Evolutionary conservation across 2,888 invertebrate species (phyloP).

Genomic region (Lutraria lutraria): DNA sequence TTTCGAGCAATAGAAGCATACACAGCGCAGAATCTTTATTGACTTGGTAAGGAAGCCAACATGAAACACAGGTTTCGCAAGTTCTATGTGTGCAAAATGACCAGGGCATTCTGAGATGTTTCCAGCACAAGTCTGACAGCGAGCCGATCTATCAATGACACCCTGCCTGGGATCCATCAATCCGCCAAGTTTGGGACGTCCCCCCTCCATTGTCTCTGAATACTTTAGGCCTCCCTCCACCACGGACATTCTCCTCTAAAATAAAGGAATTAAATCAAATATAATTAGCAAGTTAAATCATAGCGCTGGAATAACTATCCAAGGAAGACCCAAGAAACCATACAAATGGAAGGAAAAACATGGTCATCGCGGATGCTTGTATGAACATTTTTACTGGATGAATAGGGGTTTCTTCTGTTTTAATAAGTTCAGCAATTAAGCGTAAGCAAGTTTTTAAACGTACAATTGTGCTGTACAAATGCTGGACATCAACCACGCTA

Average conservation of each 20-base stretch:
- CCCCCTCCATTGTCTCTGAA: slow-evolving; percentile 99
- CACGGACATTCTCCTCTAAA: slow-evolving; percentile 98
- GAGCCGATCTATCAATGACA: slow-evolving; percentile 96
- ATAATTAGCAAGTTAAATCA: no score
- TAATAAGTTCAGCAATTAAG: no score
- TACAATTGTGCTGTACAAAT: no score
- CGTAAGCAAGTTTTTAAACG: no score
- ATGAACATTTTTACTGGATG: no score
- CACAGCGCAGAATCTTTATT: slow-evolving; percentile 98
- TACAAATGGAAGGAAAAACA: no score
- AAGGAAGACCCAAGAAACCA: no score
- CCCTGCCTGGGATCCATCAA: slow-evolving; percentile 99
- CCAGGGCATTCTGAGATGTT: slow-evolving; percentile 99
- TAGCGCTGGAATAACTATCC: no score
- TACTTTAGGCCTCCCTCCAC: slow-evolving; percentile 97
- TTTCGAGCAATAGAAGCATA: slow-evolving; percentile 99
- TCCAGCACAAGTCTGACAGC: slow-evolving; percentile 88
- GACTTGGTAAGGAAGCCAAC: slow-evolving; percentile 99
- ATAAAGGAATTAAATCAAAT: slow-evolving; percentile 1
- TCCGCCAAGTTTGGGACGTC: slow-evolving; percentile 98
- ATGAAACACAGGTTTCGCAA: slow-evolving; percentile 99
- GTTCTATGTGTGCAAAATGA: slow-evolving; percentile 99
- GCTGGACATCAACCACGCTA: no score
- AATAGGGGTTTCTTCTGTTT: no score
- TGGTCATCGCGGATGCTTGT: no score